phyloP scores from a whole-genome alignment of 1,140 invertebrate species.

The Ips nitidus region DNA sequence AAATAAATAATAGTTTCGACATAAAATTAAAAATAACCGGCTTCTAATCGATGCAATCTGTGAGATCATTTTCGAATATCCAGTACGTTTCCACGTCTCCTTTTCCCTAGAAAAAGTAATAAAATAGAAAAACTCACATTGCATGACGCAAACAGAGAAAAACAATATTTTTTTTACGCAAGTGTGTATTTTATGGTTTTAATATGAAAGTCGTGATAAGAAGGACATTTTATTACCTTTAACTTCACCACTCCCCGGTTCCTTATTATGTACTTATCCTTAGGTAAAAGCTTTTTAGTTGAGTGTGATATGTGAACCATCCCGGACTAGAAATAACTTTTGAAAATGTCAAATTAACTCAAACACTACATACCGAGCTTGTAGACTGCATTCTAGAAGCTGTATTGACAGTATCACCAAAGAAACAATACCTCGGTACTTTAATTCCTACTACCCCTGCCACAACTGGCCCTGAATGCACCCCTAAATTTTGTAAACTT shows the following conservation, averaged over 20 bases:
- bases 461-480: conserved; percentile 61
- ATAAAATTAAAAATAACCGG: too few species aligned
- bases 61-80: conserved; percentile 49
- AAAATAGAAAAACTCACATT: conserved; percentile 1
- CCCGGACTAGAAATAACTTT: conserved; percentile 56
- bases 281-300: conserved; percentile 64
- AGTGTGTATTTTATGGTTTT: not conserved
- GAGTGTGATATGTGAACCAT: conserved; percentile 73
- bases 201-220: too few species aligned
- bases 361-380: conserved; percentile 60
- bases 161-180: not conserved
- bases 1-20: too few species aligned
- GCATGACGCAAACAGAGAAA: not conserved
- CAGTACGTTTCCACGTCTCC: conserved; percentile 86
- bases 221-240: conserved; percentile 61
- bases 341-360: conserved; percentile 18
- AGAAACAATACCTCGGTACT: conserved; percentile 75
- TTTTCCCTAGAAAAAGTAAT: conserved; percentile 67
- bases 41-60: conserved; percentile 19
- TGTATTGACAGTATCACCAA: conserved; percentile 87
- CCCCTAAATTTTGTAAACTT: conserved; percentile 43
- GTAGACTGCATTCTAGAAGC: conserved; percentile 84
- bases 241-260: conserved; percentile 69
- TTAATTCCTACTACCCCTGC: conserved; percentile 71
- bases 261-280: conserved; percentile 62